phyloP scores from a whole-genome alignment of 2,113 vertebrate genomes.

The Mastomys natalensis region DNA sequence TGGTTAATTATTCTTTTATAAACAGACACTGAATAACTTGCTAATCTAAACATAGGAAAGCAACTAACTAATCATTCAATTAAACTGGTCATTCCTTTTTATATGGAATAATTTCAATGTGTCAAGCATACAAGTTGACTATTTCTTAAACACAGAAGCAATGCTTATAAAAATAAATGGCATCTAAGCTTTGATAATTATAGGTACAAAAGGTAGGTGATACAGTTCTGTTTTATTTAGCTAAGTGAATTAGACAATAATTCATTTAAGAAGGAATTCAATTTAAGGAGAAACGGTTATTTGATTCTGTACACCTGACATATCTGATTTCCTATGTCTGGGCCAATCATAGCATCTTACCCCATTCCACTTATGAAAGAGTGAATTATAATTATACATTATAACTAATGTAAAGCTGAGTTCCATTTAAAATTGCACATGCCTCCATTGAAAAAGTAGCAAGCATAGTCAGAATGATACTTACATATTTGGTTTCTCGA shows the following conservation, averaged over 20 bases:
- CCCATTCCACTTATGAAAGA: constrained; percentile 12
- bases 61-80: not conserved
- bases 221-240: constrained; percentile 11
- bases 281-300: not conserved
- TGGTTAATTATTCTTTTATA: not conserved
- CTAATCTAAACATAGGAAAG: not conserved
- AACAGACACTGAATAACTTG: not conserved
- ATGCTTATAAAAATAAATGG: constrained; percentile 2
- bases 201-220: not conserved
- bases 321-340: not conserved
- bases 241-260: not conserved
- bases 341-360: not conserved
- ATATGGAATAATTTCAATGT: not conserved
- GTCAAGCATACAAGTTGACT: not conserved
- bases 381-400: not conserved
- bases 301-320: not conserved
- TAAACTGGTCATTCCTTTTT: not conserved
- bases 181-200: not conserved
- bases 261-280: constrained; percentile 3
- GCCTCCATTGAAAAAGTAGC: not conserved
- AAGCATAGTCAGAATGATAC: constrained; percentile 77
- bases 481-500: constrained; percentile 98
- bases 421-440: not conserved
- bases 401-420: not conserved
- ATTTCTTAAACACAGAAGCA: not conserved